Evolutionary conservation across 2,797 vertebrate species (phyloP), one percentile per base, ranked within the genome.

Genomic region (Gallinago nigripennis): DNA sequence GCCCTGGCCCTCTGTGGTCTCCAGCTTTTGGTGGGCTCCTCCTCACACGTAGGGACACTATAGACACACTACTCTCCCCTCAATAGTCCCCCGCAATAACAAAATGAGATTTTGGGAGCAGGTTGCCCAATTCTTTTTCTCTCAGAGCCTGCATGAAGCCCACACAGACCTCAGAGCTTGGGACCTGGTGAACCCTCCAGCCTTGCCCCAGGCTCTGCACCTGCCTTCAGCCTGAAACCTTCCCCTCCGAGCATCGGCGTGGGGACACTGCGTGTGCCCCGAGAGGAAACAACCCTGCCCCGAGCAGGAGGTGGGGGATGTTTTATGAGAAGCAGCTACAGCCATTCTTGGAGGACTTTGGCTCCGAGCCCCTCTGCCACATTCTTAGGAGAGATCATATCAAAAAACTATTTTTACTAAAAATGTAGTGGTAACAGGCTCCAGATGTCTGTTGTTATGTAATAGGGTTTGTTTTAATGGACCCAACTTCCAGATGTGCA

Each of bases 401-500:
- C 98, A 97, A 97, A 96, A 97, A 86, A 81, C 94, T 95, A 96
- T 97, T 97, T 98, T 96, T 96, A 89, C 97, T 97, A 96, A 97
- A 98, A 98, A 92, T 95, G 96, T 95, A 68, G 87, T 82, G 96
- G 97, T 98, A 98, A 98, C 89, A 79, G 94, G 93, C 96, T 98
- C 98, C 98, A 98, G 98, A 98, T 98, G 98, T 94, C 88, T 60
- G 94, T 95, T 97, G 97, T 98, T 98, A 98, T 98, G 97, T 98
- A 98, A 98, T 97, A 94, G 82, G 89, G 96, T 93, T 98, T 97
- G 97, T 96, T 98, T 97, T 94, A 98, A 97, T 96, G 97, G 95
- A 96, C 90, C 95, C 21, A 27, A 96, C 93, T 98, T 98, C 97
- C 98, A 98, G 98, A 98, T 98, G 98, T 98, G 97, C 95, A 95